A percentile compares a stretch with the other conserved stretches of the same genome.
Conservation (phyloP, 2,888 invertebrate genomes). For the Caenorhabditis sp. region DNA sequence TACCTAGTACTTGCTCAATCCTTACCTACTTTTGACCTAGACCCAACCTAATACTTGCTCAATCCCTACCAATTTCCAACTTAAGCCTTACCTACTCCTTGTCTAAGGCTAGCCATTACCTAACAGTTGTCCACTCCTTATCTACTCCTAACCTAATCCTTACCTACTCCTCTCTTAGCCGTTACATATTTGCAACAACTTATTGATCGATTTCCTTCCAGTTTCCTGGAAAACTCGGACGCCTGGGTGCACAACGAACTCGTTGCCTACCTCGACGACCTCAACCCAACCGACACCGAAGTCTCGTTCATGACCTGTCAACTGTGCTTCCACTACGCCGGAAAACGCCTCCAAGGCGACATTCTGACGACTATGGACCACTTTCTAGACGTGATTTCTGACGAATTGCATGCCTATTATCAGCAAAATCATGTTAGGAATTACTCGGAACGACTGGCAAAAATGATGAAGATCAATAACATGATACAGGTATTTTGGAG, state of each 20-base stretch:
- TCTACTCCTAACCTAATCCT: too few species aligned
- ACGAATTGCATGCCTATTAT: slow-evolving; percentile 64
- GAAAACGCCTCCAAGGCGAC: slow-evolving; percentile 38
- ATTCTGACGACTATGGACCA: slow-evolving; percentile 28
- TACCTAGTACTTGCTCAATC: too few species aligned
- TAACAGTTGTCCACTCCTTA: too few species aligned
- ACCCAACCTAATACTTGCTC: too few species aligned
- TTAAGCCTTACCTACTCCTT: too few species aligned
- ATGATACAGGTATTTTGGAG: too few species aligned
- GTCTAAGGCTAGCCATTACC: too few species aligned
- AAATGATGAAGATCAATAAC: slow-evolving; percentile 66
- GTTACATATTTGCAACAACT: too few species aligned
- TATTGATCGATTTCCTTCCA: too few species aligned
- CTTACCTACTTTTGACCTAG: too few species aligned
- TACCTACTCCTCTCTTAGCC: too few species aligned
- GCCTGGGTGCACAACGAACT: slow-evolving; percentile 44
- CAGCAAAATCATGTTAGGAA: slow-evolving; percentile 27
- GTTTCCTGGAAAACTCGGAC: slow-evolving; percentile 28
- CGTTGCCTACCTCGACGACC: slow-evolving; percentile 33
- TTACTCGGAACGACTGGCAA: slow-evolving; percentile 63
- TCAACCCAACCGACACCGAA: slow-evolving; percentile 48
- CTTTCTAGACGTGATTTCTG: slow-evolving; percentile 51
- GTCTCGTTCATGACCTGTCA: slow-evolving; percentile 59
- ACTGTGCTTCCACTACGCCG: slow-evolving; percentile 60
- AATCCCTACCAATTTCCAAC: too few species aligned